Percentiles rank a stretch among this genome's conserved stretches.
These are phyloP conservation scores for Ormyrus thymus DNA, from an alignment of 2,888 invertebrate species.

Conservation along the genomic window DNA sequence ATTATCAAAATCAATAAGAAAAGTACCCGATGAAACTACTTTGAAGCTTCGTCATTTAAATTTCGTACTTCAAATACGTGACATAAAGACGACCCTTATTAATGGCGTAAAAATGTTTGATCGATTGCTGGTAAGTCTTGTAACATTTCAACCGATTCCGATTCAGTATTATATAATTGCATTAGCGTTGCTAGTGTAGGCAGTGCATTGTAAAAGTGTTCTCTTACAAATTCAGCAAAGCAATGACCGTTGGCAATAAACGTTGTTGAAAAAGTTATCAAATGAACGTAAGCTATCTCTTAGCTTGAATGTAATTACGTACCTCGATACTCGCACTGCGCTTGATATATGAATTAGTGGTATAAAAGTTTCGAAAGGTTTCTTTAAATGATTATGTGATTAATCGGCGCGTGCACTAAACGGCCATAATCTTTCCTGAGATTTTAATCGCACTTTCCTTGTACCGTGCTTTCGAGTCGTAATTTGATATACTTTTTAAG, in stretches of 20 bases:
- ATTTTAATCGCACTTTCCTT: slow-evolving; percentile 64
- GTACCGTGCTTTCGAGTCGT: slow-evolving; percentile 26
- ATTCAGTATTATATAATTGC: slow-evolving; percentile 9
- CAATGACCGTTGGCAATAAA: slow-evolving; percentile 19
- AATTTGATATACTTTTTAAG: slow-evolving; percentile 4
- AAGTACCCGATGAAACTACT: slow-evolving; percentile 1
- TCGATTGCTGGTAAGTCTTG: not conserved
- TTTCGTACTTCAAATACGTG: slow-evolving; percentile 30
- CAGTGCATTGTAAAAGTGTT: slow-evolving; percentile 22
- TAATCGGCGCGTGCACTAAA: not conserved
- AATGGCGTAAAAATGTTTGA: not conserved
- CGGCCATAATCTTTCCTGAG: slow-evolving; percentile 59
- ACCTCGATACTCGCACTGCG: not conserved
- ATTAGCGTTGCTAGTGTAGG: slow-evolving; percentile 25
- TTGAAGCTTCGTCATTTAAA: slow-evolving; percentile 23
- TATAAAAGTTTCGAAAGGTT: not conserved
- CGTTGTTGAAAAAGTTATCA: slow-evolving; percentile 6
- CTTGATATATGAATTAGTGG: not conserved
- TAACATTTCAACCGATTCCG: slow-evolving; percentile 32
- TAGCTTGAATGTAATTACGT: slow-evolving; percentile 3
- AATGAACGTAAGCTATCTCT: not conserved
- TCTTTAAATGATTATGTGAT: not conserved
- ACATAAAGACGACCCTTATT: slow-evolving; percentile 27
- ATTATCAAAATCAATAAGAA: slow-evolving; percentile 34
- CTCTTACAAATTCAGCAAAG: slow-evolving; percentile 18